A percentile compares a stretch with the other conserved stretches of the same genome.
phyloP scores from a whole-genome alignment of 2,113 vertebrate species.

The Mastomys coucha region DNA sequence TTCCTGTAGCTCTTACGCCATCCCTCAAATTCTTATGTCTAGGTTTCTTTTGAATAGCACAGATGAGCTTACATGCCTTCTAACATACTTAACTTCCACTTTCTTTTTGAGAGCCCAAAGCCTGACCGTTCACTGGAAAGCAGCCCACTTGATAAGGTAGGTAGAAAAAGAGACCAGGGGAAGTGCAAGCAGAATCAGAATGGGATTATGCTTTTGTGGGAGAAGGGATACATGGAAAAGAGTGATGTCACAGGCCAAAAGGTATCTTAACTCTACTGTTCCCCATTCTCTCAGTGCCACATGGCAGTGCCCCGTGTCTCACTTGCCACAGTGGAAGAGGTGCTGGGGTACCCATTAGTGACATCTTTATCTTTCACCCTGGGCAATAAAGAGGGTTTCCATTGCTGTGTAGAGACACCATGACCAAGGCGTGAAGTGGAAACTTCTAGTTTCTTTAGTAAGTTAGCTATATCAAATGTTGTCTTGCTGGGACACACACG shows the following conservation, averaged over 20 bases:
- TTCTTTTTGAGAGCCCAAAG: background rate
- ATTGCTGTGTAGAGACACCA: too few species aligned
- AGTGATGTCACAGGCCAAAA: background rate
- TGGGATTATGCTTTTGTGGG: background rate
- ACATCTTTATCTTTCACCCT: background rate
- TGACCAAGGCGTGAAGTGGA: too few species aligned
- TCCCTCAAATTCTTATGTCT: background rate
- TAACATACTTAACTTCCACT: background rate
- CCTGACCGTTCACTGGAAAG: background rate
- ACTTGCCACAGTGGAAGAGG: too few species aligned
- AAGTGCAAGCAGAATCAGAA: background rate
- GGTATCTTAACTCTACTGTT: background rate
- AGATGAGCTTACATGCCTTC: background rate
- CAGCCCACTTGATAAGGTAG: background rate
- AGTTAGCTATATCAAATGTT: too few species aligned
- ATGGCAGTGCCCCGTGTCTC: fast-evolving
- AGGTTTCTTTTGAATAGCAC: background rate
- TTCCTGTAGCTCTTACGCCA: background rate
- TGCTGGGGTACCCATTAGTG: background rate
- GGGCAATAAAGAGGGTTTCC: background rate
- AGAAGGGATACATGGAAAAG: background rate
- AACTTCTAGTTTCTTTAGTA: too few species aligned
- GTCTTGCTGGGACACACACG: too few species aligned
- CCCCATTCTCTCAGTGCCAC: too few species aligned
- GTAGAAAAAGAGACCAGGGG: background rate